These are phyloP conservation scores for Ammodytes dubius DNA, from an alignment of 2,113 vertebrate species.

Conservation along the genomic window DNA sequence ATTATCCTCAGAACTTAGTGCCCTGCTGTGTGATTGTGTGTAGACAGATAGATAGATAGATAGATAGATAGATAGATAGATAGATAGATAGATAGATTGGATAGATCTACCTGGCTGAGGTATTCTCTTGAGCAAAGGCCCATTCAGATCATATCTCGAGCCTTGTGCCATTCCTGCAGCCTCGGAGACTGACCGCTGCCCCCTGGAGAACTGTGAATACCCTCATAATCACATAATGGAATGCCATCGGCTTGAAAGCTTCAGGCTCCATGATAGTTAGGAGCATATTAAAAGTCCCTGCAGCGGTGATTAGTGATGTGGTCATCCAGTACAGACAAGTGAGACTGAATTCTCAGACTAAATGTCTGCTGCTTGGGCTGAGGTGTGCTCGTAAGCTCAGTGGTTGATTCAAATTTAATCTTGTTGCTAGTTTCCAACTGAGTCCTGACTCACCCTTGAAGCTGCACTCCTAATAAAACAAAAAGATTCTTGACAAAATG, in stretches of 20 bases:
- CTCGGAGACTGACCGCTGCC: conserved; percentile 30
- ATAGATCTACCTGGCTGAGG: neutral
- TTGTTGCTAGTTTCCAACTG: neutral
- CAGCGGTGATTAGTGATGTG: conserved; percentile 58
- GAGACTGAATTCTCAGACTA: conserved; percentile 47
- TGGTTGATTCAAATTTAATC: conserved; percentile 38
- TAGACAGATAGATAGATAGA: too few species aligned
- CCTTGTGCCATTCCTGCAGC: conserved; percentile 35
- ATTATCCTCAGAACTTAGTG: conserved; percentile 13
- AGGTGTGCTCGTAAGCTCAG: conserved; percentile 30
- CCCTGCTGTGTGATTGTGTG: conserved; percentile 13
- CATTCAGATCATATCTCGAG: conserved; percentile 8
- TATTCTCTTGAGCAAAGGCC: conserved; percentile 3
- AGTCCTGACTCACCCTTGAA: conserved; percentile 24
- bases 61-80: too few species aligned
- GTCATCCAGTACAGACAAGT: conserved; percentile 44
- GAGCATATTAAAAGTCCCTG: conserved; percentile 51
- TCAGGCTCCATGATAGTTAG: conserved; percentile 41
- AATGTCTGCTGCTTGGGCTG: conserved; percentile 38
- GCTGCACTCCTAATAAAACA: conserved; percentile 18
- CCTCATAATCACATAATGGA: conserved; percentile 63
- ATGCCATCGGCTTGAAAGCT: conserved; percentile 45
- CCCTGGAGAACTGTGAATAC: conserved; percentile 49
- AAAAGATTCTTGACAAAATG: conserved; percentile 26
- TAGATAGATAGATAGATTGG: too few species aligned